Percentiles rank a stretch among this genome's conserved stretches.
Evolutionary conservation across 2,797 vertebrate species (phyloP).

Genomic region (Naso thynnoides): DNA sequence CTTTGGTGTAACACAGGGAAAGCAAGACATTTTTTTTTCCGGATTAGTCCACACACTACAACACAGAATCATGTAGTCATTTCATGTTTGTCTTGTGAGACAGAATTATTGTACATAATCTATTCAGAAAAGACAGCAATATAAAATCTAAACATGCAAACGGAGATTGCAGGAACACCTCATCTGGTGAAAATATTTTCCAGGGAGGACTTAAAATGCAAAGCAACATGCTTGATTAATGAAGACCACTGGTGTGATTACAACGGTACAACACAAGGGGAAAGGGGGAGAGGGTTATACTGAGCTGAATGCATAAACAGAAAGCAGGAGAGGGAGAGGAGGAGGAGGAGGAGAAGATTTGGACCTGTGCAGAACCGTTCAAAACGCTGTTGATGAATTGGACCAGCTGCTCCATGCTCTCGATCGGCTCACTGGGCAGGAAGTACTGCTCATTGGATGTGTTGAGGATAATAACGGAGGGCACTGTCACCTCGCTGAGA

Average conservation of each 20-base stretch:
- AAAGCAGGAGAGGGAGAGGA: background rate
- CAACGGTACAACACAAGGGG: constrained; percentile 52
- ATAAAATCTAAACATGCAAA: constrained; percentile 69
- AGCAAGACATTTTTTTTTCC: constrained; percentile 48
- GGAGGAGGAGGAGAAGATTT: constrained; percentile 16
- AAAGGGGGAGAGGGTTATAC: constrained; percentile 1
- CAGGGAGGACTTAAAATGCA: constrained; percentile 58
- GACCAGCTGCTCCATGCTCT: constrained; percentile 91
- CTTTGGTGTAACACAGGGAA: constrained; percentile 22
- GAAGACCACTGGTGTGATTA: constrained; percentile 67
- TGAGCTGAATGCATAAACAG: constrained; percentile 58
- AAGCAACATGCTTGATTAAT: constrained; percentile 72
- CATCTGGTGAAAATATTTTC: constrained; percentile 54
- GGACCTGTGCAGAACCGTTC: constrained; percentile 93
- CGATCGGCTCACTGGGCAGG: constrained; percentile 87
- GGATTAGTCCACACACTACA: constrained; percentile 46
- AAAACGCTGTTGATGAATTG: constrained; percentile 92
- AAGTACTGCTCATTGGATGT: constrained; percentile 99
- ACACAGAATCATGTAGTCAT: constrained; percentile 54
- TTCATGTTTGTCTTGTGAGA: constrained; percentile 49
- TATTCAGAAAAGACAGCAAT: constrained; percentile 45
- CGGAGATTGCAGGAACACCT: constrained; percentile 64
- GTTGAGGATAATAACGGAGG: constrained; percentile 95
- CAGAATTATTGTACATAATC: constrained; percentile 64
- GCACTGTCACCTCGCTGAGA: constrained; percentile 91